phyloP scores from a whole-genome alignment of 2,797 vertebrate species.

The Thripadectes ignobilis region DNA sequence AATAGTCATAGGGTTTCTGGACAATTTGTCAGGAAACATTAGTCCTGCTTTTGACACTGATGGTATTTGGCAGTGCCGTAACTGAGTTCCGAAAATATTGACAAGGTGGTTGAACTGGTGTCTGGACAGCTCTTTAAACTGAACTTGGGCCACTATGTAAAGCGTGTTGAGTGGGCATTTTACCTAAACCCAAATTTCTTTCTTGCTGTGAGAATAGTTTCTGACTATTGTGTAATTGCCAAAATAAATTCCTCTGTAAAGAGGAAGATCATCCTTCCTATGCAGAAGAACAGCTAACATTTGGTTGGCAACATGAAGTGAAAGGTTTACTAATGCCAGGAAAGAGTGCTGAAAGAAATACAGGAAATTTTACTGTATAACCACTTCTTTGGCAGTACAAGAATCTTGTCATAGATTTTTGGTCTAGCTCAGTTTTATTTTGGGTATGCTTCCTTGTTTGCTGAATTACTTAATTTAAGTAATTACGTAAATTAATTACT shows the following conservation, averaged over 20 bases:
- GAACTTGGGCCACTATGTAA: constrained; percentile 5
- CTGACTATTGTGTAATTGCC: neutral
- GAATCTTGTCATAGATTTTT: neutral
- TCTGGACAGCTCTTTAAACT: constrained; percentile 30
- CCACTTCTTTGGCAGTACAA: neutral
- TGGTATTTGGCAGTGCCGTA: neutral
- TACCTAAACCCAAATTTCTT: constrained; percentile 17
- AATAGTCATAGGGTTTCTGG: neutral
- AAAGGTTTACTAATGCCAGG: neutral
- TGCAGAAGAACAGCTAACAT: constrained; percentile 46
- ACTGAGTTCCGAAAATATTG: constrained; percentile 26
- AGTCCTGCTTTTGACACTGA: constrained; percentile 31
- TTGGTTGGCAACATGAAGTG: constrained; percentile 37
- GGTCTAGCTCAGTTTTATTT: neutral
- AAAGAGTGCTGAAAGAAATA: neutral
- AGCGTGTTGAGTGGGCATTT: constrained; percentile 9
- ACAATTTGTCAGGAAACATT: constrained; percentile 7
- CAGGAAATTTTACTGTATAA: constrained; percentile 2
- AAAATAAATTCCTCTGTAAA: constrained; percentile 60
- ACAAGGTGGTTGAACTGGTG: constrained; percentile 9
- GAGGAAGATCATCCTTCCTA: neutral
- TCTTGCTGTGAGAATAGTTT: constrained; percentile 12
- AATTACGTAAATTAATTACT: no score
- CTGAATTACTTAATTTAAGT: neutral
- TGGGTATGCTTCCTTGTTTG: neutral